Conservation (phyloP, 1,140 invertebrate genomes). For the Drosophila baimaii region DNA sequence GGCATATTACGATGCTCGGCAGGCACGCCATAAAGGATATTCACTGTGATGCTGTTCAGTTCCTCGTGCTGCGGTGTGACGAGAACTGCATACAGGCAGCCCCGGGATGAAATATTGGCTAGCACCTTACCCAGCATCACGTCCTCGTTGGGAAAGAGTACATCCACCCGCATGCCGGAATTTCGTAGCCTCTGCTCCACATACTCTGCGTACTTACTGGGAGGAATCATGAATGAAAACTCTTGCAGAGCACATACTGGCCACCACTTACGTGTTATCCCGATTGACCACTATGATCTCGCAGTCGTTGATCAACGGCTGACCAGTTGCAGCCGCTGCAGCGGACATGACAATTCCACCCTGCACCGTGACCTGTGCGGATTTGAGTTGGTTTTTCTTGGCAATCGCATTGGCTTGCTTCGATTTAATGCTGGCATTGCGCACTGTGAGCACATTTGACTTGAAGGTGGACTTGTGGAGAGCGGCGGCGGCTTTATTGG, state of each 20-base stretch:
- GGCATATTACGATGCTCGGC: conserved; percentile 97
- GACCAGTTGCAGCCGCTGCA: conserved; percentile 84
- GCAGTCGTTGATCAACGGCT: conserved; percentile 88
- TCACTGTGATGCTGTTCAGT: conserved; percentile 93
- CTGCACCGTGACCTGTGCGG: conserved; percentile 46
- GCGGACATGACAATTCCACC: conserved; percentile 61
- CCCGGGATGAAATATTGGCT: conserved; percentile 93
- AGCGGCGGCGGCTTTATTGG: conserved; percentile 89
- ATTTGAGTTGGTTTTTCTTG: conserved; percentile 13
- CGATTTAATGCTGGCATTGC: conserved; percentile 85
- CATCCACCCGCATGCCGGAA: conserved; percentile 91
- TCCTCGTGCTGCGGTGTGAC: conserved; percentile 93
- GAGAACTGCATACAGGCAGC: conserved; percentile 94
- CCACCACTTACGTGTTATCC: conserved; percentile 89
- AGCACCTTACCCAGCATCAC: conserved; percentile 92
- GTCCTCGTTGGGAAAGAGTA: conserved; percentile 95
- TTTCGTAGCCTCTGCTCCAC: conserved; percentile 93
- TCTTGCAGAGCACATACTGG: background rate
- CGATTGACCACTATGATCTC: conserved; percentile 94
- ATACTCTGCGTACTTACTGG: conserved; percentile 94
- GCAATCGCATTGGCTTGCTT: conserved; percentile 53
- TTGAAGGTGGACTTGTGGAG: conserved; percentile 89
- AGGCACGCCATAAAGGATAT: conserved; percentile 95
- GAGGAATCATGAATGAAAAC: background rate
- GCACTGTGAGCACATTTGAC: conserved; percentile 88